Conservation (phyloP, 2,888 invertebrate genomes). For the Keiferia lycopersicella region DNA sequence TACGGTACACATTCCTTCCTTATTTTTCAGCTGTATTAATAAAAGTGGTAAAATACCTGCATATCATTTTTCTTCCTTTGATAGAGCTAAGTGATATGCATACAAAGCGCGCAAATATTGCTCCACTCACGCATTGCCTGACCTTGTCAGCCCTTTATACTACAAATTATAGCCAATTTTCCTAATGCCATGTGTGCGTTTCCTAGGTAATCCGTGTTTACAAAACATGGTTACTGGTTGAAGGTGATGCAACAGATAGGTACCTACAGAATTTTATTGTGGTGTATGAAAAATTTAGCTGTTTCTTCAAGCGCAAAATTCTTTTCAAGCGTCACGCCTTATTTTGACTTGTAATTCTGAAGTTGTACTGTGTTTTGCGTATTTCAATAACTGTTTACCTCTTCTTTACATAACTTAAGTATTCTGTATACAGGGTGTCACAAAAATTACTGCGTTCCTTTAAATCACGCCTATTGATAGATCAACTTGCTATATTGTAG, state of each 20-base stretch:
- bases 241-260: neutral
- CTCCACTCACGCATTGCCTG: neutral
- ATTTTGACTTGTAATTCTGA: too few relatives aligned
- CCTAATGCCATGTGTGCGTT: neutral
- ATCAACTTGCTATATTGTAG: too few relatives aligned
- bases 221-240: neutral
- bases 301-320: too few relatives aligned
- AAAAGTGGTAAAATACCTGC: neutral
- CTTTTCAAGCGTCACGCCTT: too few relatives aligned
- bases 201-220: neutral
- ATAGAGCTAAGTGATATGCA: slow-evolving; percentile 9
- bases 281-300: neutral
- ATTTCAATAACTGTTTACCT: too few relatives aligned
- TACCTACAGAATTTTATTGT: neutral
- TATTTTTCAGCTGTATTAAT: neutral
- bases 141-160: slow-evolving; percentile 18
- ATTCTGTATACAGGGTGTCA: too few relatives aligned
- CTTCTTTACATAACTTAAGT: too few relatives aligned
- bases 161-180: slow-evolving; percentile 7
- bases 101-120: slow-evolving; percentile 20
- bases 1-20: too few relatives aligned
- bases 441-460: too few relatives aligned
- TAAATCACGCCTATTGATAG: too few relatives aligned
- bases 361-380: too few relatives aligned
- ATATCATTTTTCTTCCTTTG: slow-evolving; percentile 17